Base-by-base conservation (phyloP, 2,888 invertebrate species). In the Strigamia crassipes region DNA sequence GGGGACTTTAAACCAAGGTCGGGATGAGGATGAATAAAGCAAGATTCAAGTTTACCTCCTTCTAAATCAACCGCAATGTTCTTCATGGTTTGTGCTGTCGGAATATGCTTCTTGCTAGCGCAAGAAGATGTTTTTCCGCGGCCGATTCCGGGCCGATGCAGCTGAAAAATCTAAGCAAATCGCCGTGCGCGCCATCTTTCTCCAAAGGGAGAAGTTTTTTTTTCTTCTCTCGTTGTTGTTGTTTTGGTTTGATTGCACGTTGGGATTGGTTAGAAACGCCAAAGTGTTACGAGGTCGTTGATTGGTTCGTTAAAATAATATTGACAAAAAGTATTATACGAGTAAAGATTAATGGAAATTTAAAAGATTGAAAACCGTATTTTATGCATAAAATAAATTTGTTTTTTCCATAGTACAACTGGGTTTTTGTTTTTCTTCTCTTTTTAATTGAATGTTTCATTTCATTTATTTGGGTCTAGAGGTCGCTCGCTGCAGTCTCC, bases 21-120 rank as follows among this genome's bases (percentile, higher is more conserved):
- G 61, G 61, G 61, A 61, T 61, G 61, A 18, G 61, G 61, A 61
- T 61, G 61, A 18, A 61, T n/a, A 23, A 61, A 61, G 61, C 21
- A 61, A 61, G 61, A 61, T 61, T 61, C 61, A 61, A 61, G 61
- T 61, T 61, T 61, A 61, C 61, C 61, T 61, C 61, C 61, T 61
- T 61, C 61, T 23, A 61, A 61, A 61, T 61, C 61, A 18, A 61
- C 61, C 10, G 61, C 18, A 18, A 61, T 23, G 61, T 61, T 61
- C 61, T 61, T 61, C 61, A 61, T 61, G 5, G 61, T 21, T 61
- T 51, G 18, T 18, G 21, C 10, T 61, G 21, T 21, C 13, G 6
- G 18, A 18, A 21, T 23, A 61, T 61, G 21, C 61, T 61, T 61
- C 61, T 61, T 61, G 61, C 61, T 23, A 61, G 21, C 61, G 18